Evolutionary conservation across 2,888 invertebrate species (phyloP), one percentile per base, ranked within the genome.

Genomic region (Melieria crassipennis): DNA sequence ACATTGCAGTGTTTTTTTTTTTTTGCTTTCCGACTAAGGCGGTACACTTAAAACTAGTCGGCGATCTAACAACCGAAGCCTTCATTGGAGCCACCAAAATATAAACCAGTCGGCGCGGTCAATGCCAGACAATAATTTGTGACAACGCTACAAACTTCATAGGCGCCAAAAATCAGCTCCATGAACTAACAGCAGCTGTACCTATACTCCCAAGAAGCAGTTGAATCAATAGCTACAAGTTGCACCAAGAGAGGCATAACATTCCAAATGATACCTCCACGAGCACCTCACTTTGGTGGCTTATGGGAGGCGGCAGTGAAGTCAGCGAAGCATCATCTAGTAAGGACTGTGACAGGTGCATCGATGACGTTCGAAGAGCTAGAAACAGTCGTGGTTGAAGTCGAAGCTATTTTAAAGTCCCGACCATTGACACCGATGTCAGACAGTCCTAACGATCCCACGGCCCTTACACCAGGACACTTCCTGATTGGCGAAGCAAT

Each of bases 141-240:
- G 61, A 61, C 61, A 61, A 61, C 13, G 61, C 61, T 4, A 61
- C 61, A 42, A 61, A 61, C 45, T 61, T 61, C 11, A 10, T 61
- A 13, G 61, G 61, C 13, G 61, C 46, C 16, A 57, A 57, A 48
- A 48, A 48, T 48, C 50, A 48, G 50, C 50, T 48, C 50, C 7
- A 48, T 11, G 9, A 48, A 11, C 7, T 48, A 48, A 48, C 7
- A 10, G 11, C 50, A 48, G 11, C 50, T 7, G 50, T 48, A n/a
- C n/a, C n/a, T n/a, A 48, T 11, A 10, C 1, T 48, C 50, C 50
- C 7, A 48, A 7, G 50, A 48, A 48, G 50, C 9, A 48, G 50
- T 16, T 16, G 16, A 16, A 16, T 16, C 16, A 16, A 16, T 16
- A 16, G 16, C 16, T 16, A 16, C 16, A 11, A 11, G 11, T 48